Percentiles rank a stretch among this genome's conserved stretches.
phyloP scores from a whole-genome alignment of 2,113 vertebrate species.

The Piliocolobus tephrosceles region DNA sequence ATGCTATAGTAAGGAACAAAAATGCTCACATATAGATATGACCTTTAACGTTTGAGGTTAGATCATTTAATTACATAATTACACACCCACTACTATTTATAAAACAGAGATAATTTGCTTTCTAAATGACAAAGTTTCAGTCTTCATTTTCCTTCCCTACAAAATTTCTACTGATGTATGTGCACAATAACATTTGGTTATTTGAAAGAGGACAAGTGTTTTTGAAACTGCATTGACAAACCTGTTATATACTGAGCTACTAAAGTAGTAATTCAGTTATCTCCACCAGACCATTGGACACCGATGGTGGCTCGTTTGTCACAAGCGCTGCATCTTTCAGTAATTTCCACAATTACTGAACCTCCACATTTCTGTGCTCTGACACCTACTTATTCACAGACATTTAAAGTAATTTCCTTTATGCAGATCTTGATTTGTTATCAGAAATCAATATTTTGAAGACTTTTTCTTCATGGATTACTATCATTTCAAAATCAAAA shows the following conservation, averaged over 20 bases:
- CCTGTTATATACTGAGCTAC: not conserved
- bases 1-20: not conserved
- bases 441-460: constrained; percentile 83
- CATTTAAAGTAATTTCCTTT: constrained; percentile 55
- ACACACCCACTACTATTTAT: not conserved
- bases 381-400: not conserved
- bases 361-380: not conserved
- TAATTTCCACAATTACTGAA: not conserved
- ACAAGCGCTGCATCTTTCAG: not conserved
- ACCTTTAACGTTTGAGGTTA: constrained; percentile 11
- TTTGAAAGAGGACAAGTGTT: not conserved
- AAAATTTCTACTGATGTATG: not conserved
- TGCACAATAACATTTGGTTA: not conserved
- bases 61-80: constrained; percentile 26
- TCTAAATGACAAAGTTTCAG: not conserved
- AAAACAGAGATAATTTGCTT: constrained; percentile 24
- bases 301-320: not conserved
- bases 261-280: not conserved
- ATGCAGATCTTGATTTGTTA: constrained; percentile 74
- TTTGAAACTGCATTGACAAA: not conserved
- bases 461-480: constrained; percentile 71
- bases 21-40: not conserved
- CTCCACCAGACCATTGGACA: not conserved
- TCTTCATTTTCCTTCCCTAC: not conserved
- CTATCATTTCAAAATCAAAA: constrained; percentile 86